Conservation (phyloP, 2,888 invertebrate genomes). For the Caenorhabditis uteleia region DNA sequence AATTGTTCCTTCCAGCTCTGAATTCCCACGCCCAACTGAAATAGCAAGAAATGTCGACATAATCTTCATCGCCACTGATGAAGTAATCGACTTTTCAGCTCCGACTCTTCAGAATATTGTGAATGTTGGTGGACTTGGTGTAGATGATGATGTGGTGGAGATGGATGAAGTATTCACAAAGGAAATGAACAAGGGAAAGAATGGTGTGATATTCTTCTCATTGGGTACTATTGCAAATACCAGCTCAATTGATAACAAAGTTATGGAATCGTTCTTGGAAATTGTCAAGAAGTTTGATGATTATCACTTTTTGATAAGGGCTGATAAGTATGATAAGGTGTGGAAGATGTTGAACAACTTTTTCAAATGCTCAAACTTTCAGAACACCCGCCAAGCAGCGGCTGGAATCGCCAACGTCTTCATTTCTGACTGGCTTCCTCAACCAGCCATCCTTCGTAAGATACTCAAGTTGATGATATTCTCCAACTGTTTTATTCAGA, state of each 20-base stretch:
- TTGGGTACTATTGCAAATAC: conserved; percentile 55
- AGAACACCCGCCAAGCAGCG: conserved; percentile 22
- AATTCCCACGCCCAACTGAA: conserved; percentile 39
- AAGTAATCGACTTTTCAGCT: conserved; percentile 52
- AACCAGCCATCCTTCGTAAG: conserved; percentile 41
- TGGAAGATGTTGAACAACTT: background rate
- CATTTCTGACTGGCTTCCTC: conserved; percentile 53
- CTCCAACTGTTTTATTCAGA: conserved; percentile 11
- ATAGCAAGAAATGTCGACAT: conserved; percentile 45
- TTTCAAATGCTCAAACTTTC: background rate
- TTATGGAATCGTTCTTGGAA: conserved; percentile 48
- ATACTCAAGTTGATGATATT: background rate
- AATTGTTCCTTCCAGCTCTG: conserved; percentile 35
- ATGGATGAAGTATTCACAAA: conserved; percentile 27
- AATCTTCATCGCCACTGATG: conserved; percentile 54
- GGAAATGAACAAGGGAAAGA: conserved; percentile 45
- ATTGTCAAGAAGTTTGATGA: conserved; percentile 40
- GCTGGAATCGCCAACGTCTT: conserved; percentile 27
- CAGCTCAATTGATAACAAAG: conserved; percentile 28
- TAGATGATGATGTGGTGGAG: conserved; percentile 14
- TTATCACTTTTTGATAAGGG: conserved; percentile 55
- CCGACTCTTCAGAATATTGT: conserved; percentile 52
- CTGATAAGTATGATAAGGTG: conserved; percentile 47
- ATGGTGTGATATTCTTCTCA: conserved; percentile 55
- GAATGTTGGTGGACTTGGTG: conserved; percentile 55